Percentiles rank a stretch among this genome's conserved stretches.
Evolutionary conservation across 2,113 vertebrate genomes (phyloP).

Genomic region (Limanda limanda): DNA sequence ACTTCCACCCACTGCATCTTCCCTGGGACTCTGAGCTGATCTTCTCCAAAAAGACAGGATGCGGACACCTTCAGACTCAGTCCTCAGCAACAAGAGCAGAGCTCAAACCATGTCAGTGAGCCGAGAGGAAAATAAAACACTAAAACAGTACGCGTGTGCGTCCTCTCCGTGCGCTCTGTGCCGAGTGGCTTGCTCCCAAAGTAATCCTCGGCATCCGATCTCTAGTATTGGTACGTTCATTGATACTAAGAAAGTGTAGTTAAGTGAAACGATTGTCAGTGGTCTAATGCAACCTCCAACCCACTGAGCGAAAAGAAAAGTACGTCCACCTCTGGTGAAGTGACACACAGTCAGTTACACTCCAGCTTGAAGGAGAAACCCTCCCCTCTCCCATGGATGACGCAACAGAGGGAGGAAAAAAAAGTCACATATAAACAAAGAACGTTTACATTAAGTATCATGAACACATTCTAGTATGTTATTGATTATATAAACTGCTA

Average conservation of each 20-base stretch:
- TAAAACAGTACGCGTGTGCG: neutral
- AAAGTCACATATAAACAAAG: neutral
- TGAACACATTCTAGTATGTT: no score
- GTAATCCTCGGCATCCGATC: neutral
- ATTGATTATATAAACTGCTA: no score
- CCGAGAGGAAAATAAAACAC: no score
- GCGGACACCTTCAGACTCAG: neutral
- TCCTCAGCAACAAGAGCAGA: neutral
- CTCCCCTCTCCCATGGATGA: conserved; percentile 24
- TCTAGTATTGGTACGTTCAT: neutral
- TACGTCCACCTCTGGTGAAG: no score
- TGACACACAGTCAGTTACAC: neutral
- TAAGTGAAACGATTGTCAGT: neutral
- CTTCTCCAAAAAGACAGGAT: neutral
- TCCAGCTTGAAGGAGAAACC: conserved; percentile 6
- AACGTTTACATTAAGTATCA: neutral
- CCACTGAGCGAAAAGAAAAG: no score
- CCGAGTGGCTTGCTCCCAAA: neutral
- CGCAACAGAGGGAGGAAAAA: conserved; percentile 6
- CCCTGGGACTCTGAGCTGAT: neutral
- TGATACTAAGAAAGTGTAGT: no score
- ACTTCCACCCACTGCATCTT: conserved; percentile 74
- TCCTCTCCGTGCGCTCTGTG: neutral
- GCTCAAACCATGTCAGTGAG: neutral
- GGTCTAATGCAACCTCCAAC: neutral